These are phyloP conservation scores for Erynnis tages DNA, from an alignment of 2,888 invertebrate species.

Conservation along the genomic window DNA sequence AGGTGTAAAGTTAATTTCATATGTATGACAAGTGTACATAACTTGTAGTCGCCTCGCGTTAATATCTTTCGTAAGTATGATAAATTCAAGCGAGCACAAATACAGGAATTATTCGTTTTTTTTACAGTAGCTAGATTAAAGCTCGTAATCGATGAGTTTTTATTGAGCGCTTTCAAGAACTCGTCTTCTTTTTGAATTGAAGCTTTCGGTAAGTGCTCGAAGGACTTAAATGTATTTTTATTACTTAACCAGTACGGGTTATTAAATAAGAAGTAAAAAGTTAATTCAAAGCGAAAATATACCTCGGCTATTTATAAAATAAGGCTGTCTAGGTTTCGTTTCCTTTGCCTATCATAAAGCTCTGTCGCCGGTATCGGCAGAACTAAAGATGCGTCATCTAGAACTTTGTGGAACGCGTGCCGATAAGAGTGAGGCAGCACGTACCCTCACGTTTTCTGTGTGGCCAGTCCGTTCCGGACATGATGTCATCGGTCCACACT, in stretches of 20 bases:
- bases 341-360: background rate
- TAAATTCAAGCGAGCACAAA: conserved; percentile 16
- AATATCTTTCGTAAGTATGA: conserved; percentile 24
- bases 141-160: conserved; percentile 19
- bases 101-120: conserved; percentile 14
- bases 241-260: too few relatives aligned
- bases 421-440: conserved; percentile 52
- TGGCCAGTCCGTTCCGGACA: conserved; percentile 71
- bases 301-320: too few relatives aligned
- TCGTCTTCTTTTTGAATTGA: conserved; percentile 10
- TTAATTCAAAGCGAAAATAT: too few relatives aligned
- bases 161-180: conserved; percentile 12
- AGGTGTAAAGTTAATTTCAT: conserved; percentile 23
- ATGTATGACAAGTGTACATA: conserved; percentile 26
- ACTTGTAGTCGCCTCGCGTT: conserved; percentile 12
- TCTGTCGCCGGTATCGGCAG: background rate
- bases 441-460: conserved; percentile 71
- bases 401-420: conserved; percentile 45
- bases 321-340: background rate
- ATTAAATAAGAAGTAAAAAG: too few relatives aligned
- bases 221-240: too few relatives aligned
- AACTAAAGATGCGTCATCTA: conserved; percentile 55
- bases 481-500: conserved; percentile 73
- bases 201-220: too few relatives aligned
- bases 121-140: conserved; percentile 17